These are phyloP conservation scores for Microctenopoma stevenorrisi DNA, from an alignment of 2,797 vertebrate species.

Conservation along the genomic window DNA sequence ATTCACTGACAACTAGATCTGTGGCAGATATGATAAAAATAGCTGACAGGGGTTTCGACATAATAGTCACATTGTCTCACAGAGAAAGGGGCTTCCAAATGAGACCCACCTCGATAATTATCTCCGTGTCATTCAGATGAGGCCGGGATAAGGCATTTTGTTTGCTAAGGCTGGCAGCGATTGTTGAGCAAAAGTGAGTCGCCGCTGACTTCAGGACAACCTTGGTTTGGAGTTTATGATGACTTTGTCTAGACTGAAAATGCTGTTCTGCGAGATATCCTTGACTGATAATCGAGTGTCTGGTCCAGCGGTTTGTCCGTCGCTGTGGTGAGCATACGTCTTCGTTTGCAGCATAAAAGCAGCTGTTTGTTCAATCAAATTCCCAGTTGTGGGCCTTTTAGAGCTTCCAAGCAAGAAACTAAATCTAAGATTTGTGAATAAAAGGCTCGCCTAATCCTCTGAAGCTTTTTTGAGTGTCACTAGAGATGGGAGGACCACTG, in stretches of 20 bases:
- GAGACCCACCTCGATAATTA: conserved; percentile 75
- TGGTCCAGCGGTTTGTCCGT: conserved; percentile 37
- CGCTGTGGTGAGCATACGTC: not conserved
- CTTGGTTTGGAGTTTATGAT: conserved; percentile 70
- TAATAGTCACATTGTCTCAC: conserved; percentile 77
- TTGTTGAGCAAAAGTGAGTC: conserved; percentile 56
- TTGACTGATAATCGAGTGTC: conserved; percentile 63
- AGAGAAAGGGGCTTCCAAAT: conserved; percentile 71
- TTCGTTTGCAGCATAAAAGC: conserved; percentile 65
- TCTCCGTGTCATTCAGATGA: conserved; percentile 77
- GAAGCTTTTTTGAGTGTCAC: conserved; percentile 16
- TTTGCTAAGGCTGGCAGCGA: conserved; percentile 68
- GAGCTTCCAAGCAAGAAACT: conserved; percentile 28
- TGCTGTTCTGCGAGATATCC: conserved; percentile 64
- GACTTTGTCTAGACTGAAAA: conserved; percentile 66
- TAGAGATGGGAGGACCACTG: conserved; percentile 18
- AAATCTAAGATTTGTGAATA: conserved; percentile 39
- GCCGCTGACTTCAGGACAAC: conserved; percentile 67
- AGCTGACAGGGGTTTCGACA: conserved; percentile 83
- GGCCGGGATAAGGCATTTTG: conserved; percentile 72
- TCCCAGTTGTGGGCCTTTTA: conserved; percentile 45
- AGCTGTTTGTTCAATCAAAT: conserved; percentile 58
- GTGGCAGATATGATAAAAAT: conserved; percentile 81
- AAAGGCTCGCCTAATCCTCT: conserved; percentile 45
- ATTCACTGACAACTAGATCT: conserved; percentile 79